A percentile compares a stretch with the other conserved stretches of the same genome.
Conservation (phyloP, 2,113 vertebrate species). For the Trematomus loennbergii region DNA sequence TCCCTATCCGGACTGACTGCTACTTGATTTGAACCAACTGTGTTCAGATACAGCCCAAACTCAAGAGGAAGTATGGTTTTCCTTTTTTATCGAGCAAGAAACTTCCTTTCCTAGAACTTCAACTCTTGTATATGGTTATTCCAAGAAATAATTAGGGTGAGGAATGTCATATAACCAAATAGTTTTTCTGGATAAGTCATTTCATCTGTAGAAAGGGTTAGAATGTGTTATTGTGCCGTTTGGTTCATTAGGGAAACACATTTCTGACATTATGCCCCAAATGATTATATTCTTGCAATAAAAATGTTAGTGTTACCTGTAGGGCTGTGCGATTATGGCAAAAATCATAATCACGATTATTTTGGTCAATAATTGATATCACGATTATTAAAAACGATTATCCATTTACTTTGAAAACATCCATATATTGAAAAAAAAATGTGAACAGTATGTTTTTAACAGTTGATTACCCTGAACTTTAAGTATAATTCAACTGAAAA, state of each 20-base stretch:
- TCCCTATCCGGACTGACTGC: conserved; percentile 30
- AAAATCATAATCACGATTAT: no score
- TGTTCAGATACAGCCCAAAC: not conserved
- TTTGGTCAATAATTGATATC: no score
- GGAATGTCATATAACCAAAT: not conserved
- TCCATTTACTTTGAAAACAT: no score
- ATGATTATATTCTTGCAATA: not conserved
- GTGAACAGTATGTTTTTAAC: no score
- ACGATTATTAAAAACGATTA: no score
- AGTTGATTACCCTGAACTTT: no score
- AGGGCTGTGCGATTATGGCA: no score
- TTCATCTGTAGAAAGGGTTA: not conserved
- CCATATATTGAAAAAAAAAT: no score
- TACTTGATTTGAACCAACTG: conserved; percentile 32
- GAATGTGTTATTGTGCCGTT: not conserved
- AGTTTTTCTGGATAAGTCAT: not conserved
- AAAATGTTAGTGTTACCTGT: not conserved
- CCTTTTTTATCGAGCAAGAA: not conserved
- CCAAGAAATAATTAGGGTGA: not conserved
- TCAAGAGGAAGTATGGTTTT: conserved; percentile 12
- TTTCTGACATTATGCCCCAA: not conserved
- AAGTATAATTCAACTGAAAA: no score
- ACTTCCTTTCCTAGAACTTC: not conserved
- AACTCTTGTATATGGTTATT: not conserved
- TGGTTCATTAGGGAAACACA: not conserved